phyloP scores from a whole-genome alignment of 2,888 invertebrate genomes.

The Chydorus sphaericus region DNA sequence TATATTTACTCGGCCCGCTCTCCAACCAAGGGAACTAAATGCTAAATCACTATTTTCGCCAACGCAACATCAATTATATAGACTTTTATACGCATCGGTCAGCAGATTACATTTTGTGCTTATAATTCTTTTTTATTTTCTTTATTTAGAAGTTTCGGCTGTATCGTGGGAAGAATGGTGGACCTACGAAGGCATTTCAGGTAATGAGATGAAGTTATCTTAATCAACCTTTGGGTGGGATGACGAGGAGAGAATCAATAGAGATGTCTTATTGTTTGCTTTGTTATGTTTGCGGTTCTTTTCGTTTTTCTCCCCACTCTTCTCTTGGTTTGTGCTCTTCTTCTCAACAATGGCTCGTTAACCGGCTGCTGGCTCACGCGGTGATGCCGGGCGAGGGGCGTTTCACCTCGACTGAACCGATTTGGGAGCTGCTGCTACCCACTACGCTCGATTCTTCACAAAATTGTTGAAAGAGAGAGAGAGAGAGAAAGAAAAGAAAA shows the following conservation, averaged over 20 bases:
- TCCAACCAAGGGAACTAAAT: not conserved
- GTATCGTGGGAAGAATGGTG: constrained; percentile 93
- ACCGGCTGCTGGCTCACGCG: too few species aligned
- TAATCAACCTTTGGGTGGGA: not conserved
- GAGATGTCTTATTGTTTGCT: not conserved
- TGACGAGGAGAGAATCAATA: not conserved
- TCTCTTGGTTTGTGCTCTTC: not conserved
- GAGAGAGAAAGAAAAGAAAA: not conserved
- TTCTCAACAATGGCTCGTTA: constrained; percentile 2
- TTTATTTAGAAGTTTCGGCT: constrained; percentile 51
- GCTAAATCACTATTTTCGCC: not conserved
- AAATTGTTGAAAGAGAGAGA: not conserved
- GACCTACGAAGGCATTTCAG: constrained; percentile 90
- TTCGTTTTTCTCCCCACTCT: not conserved
- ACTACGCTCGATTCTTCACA: too few species aligned
- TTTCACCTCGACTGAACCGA: constrained; percentile 1
- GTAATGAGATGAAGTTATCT: constrained; percentile 32
- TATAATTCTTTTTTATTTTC: constrained; percentile 23
- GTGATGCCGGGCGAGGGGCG: too few species aligned
- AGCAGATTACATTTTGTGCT: not conserved
- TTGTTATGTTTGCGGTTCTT: not conserved
- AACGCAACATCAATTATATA: not conserved
- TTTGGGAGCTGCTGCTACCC: too few species aligned
- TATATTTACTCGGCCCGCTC: not conserved
- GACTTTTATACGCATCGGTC: not conserved